Evolutionary conservation across 1,140 invertebrate genomes (phyloP), one percentile per base, ranked within the genome.

Genomic region (Drosophila arawakana): DNA sequence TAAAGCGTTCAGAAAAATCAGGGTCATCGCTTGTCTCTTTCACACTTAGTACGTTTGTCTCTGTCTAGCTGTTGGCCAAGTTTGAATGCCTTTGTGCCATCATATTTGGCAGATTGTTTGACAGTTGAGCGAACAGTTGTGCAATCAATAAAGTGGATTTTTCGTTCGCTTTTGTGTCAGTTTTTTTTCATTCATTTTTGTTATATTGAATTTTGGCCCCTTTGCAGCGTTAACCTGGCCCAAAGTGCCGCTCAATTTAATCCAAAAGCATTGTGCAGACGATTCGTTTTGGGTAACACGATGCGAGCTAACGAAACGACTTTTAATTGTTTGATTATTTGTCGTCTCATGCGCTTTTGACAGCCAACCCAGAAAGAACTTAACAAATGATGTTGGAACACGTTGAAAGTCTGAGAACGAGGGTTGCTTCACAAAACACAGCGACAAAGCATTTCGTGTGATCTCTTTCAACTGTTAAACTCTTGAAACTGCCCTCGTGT

Each of bases 241-340:
- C 21, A 43, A 78, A 85, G 47, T 72, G 75, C 54, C 63, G 43
- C 47, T 75, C 34, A 47, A 60, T 58, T 65, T 69, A 74, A 81
- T 52, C 57, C 66, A 30, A 49, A 7, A 21, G 35, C 46, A 55
- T 67, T 67, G 55, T 73, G 35, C 34, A 15, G 37, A n/a, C 60
- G 34, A 21, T 35, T 54, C 49, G 54, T 25, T 49, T 25, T 49
- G 43, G 50, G 35, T 15, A 58, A 62, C 34, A 37, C 44, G 50
- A 69, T 34, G 50, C 41, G 41, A 63, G 52, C 58, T 54, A 30
- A 55, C 21, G 44, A 58, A 73, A 70, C 50, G 76, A 30, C 66
- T 73, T 74, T 83, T 86, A 86, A 86, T 86, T 88, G 83, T 73
- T 66, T 73, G 69, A 82, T 69, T 83, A 88, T 77, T 76, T 88